Conservation (phyloP, 2,888 invertebrate species). For the Drosophila robusta region DNA sequence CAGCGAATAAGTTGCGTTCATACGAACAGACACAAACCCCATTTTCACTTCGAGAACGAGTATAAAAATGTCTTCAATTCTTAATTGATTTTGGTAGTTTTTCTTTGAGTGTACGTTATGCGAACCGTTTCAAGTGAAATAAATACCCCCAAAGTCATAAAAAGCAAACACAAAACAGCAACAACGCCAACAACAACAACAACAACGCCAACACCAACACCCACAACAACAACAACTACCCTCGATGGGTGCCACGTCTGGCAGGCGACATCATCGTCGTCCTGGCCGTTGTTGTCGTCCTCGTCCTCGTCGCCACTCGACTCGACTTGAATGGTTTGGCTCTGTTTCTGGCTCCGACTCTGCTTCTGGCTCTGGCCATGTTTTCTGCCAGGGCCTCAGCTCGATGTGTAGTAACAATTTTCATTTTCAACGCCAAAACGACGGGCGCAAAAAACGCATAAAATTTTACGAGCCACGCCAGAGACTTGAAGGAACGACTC, state of each 20-base stretch:
- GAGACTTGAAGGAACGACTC: conserved; percentile 59
- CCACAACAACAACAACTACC: conserved; percentile 37
- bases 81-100: not conserved
- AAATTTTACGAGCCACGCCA: conserved; percentile 74
- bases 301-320: conserved; percentile 64
- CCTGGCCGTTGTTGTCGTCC: conserved; percentile 20
- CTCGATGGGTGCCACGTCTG: conserved; percentile 71
- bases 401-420: conserved; percentile 73
- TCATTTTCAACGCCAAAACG: conserved; percentile 68
- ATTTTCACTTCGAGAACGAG: too few species aligned
- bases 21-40: too few species aligned
- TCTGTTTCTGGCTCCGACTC: conserved; percentile 25
- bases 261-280: conserved; percentile 66
- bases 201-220: conserved; percentile 16
- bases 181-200: conserved; percentile 22
- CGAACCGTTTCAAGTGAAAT: conserved; percentile 71
- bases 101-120: conserved; percentile 24
- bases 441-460: conserved; percentile 75
- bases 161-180: conserved; percentile 53
- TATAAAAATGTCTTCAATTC: too few species aligned
- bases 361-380: conserved; percentile 7
- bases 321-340: conserved; percentile 66
- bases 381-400: conserved; percentile 9
- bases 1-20: too few species aligned
- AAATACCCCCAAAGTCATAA: conserved; percentile 78